Base-by-base conservation (phyloP, 2,888 invertebrate species). In the Pristionchus mayeri region DNA sequence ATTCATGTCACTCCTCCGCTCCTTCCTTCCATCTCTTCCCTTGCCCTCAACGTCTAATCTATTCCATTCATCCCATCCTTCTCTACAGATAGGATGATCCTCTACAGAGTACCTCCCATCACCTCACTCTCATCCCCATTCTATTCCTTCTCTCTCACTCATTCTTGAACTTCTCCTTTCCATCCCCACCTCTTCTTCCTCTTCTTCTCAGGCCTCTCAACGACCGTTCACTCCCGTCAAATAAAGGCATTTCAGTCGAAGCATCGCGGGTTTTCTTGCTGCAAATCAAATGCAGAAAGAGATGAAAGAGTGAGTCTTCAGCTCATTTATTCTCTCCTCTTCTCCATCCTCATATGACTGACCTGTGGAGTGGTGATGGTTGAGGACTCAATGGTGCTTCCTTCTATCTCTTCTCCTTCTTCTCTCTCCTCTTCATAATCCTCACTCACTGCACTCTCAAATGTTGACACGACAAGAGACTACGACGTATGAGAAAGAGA, bases 171-270 rank as follows among this genome's bases (percentile, higher is more conserved):
- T 3, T 11, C 13, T 63, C 27, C 63, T 27, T 16, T 27, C 27
- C 9, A 30, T 27, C 21, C 24, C 30, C 63, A 4, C 63, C n/a
- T 6, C 50, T 50, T 18, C 54, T 54, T n/a, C 30, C 37, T 54
- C 80, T 54, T 34, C 13, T 34, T 27, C 30, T 76, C 76, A 48
- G 27, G 6, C 76, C 48, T 27, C 44, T 48, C 76, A 76, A 76
- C 27, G 44, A 76, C 24, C 76, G 13, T 76, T 24, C n/a, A 76
- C 24, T 76, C n/a, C 50, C 48, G 76, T 48, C 76, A 76, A 48
- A 76, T 44, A 48, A 76, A 48, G 48, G 48, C 50, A 48, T 50
- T 48, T 48, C 48, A 48, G 76, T 48, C 50, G n/a, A 76, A 27
- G 48, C 76, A 76, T 48, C n/a, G 18, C 48, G 13, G 4, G 37